Evolutionary conservation across 2,888 invertebrate genomes (phyloP), one percentile per base, ranked within the genome.

Genomic region (Uropetala carovei): DNA sequence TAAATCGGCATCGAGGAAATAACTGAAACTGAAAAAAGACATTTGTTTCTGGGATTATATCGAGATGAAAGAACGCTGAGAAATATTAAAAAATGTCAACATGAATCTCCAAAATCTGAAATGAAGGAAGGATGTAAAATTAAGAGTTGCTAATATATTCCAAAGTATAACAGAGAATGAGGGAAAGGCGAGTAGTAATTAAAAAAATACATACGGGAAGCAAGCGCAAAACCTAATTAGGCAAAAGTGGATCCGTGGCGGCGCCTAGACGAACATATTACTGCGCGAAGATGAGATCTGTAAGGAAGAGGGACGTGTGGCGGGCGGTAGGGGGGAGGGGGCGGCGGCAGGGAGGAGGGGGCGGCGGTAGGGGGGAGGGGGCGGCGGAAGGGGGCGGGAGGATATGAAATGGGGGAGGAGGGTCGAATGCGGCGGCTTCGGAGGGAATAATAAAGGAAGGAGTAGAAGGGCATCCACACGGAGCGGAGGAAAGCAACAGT

Each of bases 401-500:
- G 43, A 43, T 43, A 43, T 43, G 43, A 43, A 43, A 43, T 1
- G 43, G 5, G 5, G 64, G 64, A 64, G 64, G 64, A 11, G n/a
- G 64, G 82, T 10, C 8, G 82, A 3, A 43, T 56, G 43, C 43
- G 83, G 9, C 43, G 57, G 13, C 18, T 5, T 27, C 11, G 82
- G 18, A 27, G 60, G 60, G 60, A 86, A 60, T 30, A 27, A 10
- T 13, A 60, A 60, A 30, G 30, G 60, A 30, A 30, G 59, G 60
- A 22, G 2, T 9, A 8, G 30, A 16, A 83, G 30, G 83, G 56
- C 7, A 18, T 16, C 83, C 56, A 57, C 83, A 57, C 0, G 43
- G 83, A 83, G 30, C 16, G 58, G 59, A 43, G 89, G 68, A 89
- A 89, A 60, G 89, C 89, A 89, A 89, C 89, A 89, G 89, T 89